Percentiles rank a stretch among this genome's conserved stretches.
Evolutionary conservation across 92 coral and sea anemone species (phyloP).

Genomic region (Ricordea florida): DNA sequence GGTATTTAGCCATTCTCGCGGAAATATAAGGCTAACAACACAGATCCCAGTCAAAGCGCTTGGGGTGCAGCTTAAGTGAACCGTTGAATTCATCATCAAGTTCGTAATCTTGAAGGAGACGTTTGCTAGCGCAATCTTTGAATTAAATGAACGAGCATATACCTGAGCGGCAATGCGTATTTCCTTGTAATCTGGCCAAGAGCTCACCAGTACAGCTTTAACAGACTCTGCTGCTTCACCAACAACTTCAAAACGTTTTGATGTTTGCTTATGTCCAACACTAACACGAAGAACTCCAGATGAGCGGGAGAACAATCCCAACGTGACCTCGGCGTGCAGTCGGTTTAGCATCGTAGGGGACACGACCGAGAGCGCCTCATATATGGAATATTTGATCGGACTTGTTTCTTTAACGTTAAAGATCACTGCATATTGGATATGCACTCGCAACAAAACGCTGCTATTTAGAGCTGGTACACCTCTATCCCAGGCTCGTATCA

Average conservation of each 20-base stretch:
- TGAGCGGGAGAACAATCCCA: conserved; percentile 29
- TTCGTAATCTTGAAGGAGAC: conserved; percentile 27
- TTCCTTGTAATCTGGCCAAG: conserved; percentile 38
- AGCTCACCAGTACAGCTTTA: conserved; percentile 30
- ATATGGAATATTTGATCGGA: conserved; percentile 2
- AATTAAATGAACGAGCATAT: conserved; percentile 19
- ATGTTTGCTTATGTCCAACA: background rate
- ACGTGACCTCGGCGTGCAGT: background rate
- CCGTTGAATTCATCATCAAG: conserved; percentile 1
- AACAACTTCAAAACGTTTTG: background rate
- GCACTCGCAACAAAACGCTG: conserved; percentile 22
- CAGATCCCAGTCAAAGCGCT: conserved; percentile 31
- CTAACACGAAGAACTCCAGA: conserved; percentile 20
- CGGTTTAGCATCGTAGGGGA: conserved; percentile 6
- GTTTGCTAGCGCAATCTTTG: conserved; percentile 1
- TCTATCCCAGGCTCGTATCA: conserved; percentile 22
- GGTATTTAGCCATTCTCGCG: conserved; percentile 37
- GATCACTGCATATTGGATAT: conserved; percentile 19
- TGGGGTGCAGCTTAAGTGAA: conserved; percentile 18
- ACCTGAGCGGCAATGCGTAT: conserved; percentile 33
- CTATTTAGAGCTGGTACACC: conserved; percentile 41
- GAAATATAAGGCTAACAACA: conserved; percentile 8
- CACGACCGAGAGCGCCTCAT: conserved; percentile 17
- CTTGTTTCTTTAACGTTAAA: conserved; percentile 17
- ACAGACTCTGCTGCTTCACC: conserved; percentile 19